Percentiles rank a stretch among this genome's conserved stretches.
These are phyloP conservation scores for Kryptolebias ocellatus DNA, from an alignment of 2,797 vertebrate genomes.

Conservation along the genomic window DNA sequence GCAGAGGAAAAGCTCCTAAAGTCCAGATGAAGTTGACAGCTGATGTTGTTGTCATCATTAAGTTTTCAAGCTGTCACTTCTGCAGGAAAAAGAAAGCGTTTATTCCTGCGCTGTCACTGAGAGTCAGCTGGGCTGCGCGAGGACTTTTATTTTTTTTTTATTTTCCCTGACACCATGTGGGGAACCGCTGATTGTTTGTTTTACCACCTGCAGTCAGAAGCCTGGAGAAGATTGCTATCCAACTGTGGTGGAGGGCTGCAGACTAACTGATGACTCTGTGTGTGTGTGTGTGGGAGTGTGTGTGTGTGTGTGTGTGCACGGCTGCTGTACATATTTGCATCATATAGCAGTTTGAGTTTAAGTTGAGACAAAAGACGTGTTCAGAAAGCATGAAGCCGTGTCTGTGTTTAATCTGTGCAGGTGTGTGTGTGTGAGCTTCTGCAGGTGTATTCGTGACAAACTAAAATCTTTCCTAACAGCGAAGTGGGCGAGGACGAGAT, in stretches of 20 bases:
- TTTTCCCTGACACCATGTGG: conserved; percentile 49
- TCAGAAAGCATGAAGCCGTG: not conserved
- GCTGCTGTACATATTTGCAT: not conserved
- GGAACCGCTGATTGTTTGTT: conserved; percentile 74
- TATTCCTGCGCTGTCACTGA: conserved; percentile 20
- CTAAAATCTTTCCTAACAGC: conserved; percentile 32
- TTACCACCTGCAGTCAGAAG: conserved; percentile 68
- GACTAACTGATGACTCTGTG: conserved; percentile 57
- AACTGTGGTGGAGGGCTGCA: conserved; percentile 44
- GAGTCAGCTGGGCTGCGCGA: conserved; percentile 55
- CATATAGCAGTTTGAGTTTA: conserved; percentile 5
- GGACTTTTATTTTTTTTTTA: conserved; percentile 46
- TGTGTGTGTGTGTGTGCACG: conserved; percentile 3
- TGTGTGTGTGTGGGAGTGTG: not conserved
- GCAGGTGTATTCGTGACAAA: conserved; percentile 2
- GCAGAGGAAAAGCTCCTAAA: conserved; percentile 9
- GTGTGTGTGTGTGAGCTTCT: not conserved
- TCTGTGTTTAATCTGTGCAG: conserved; percentile 4
- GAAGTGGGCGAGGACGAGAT: conserved; percentile 17
- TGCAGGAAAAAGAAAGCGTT: conserved; percentile 9
- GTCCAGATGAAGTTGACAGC: conserved; percentile 32
- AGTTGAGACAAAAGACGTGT: conserved; percentile 1
- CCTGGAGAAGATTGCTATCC: conserved; percentile 62
- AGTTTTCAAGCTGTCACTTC: conserved; percentile 33
- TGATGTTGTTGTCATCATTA: conserved; percentile 10